Evolutionary conservation across 2,113 vertebrate species (phyloP), one percentile per base, ranked within the genome.

Genomic region (Strigops habroptila): DNA sequence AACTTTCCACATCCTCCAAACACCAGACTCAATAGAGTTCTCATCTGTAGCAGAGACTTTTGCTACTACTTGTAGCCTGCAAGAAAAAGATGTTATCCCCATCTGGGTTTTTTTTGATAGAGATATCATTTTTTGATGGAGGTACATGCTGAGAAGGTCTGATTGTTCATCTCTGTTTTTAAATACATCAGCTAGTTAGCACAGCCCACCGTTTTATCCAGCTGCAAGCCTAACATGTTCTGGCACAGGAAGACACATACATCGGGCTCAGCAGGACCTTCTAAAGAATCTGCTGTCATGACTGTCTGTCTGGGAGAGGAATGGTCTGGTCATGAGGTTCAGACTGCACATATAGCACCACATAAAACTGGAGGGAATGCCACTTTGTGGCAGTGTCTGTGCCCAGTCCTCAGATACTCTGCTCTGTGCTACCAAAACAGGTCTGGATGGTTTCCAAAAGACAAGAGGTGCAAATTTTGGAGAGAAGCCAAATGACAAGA

Each of bases 401-500:
- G 44, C 83, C 81, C 77, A 80, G 83, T 2, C 53, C 67, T 85
- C 81, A 80, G 37, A 85, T 49, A 68, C 22, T 73, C 88, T 7
- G 25, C 12, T 85, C 86, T 24, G 39, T 31, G 70, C 28, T 76
- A 84, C 22, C 95, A 92, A 89, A 89, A 70, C 59, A 64, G 83
- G 25, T 74, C 21, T 95, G 96, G 91, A 39, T 5, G 30, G 44
- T 94, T 77, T 86, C 96, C 96, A 95, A 89, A 86, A 86, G 48
- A 94, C 3, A 0, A 89, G 68, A 90, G 77, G 86, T 31, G 0
- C 57, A 82, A 91, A 82, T 93, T 85, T 85, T 94, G 96, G 92
- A 78, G 15, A 79, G 92, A 91, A 92, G 95, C 96, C 96, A 96
- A 82, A 69, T 91, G 77, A 96, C 95, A 95, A 96, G 91, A 93